Base-by-base conservation (phyloP, 2,113 vertebrate species). In the Corythornis vintsioides region DNA sequence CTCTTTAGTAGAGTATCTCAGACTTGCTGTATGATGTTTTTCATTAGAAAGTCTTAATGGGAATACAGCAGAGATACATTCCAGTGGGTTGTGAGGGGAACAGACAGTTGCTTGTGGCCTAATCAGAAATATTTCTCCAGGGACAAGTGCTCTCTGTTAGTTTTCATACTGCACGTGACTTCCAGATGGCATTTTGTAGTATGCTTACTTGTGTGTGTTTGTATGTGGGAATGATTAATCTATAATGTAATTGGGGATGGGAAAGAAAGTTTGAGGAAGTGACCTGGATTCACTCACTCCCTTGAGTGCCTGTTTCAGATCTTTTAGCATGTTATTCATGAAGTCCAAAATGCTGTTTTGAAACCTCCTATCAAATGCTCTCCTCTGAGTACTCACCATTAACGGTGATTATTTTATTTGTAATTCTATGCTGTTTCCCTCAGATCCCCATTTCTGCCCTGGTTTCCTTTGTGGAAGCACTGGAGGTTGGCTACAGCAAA, bases 401-500 rank as follows among this genome's bases (percentile, higher is more conserved):
- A n/a, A n/a, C 59, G 13, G 19, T 53, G 33, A 15, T 55, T 73
- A 61, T 71, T 55, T 60, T 28, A 25, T 5, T 61, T 83, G 26
- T 70, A 82, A 64, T 84, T 82, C 47, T 74, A 8, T 89, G 8
- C 28, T 86, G 90, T 15, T 96, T 60, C 95, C 28, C 92, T 94
- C 97, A 99, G 99, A 99, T 99, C 80, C 99, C 99, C 18, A 99
- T 99, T 96, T 99, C 99, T 85, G 98, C 99, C 3, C 98, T 99
- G 71, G 98, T 99, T 94, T 99, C 99, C 2, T 99, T 99, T 72
- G 98, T 99, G 92, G 99, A 99, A 94, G 99, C 99, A 28, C 95
- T 99, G 78, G 99, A 99, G 94, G 99, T 98, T 56, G 99, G 99
- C 72, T 99, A 99, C 97, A 99, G 98, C 96, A 99, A 99, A 96